Base-by-base conservation (phyloP, 2,888 invertebrate genomes). In the Syrista parreyssii region DNA sequence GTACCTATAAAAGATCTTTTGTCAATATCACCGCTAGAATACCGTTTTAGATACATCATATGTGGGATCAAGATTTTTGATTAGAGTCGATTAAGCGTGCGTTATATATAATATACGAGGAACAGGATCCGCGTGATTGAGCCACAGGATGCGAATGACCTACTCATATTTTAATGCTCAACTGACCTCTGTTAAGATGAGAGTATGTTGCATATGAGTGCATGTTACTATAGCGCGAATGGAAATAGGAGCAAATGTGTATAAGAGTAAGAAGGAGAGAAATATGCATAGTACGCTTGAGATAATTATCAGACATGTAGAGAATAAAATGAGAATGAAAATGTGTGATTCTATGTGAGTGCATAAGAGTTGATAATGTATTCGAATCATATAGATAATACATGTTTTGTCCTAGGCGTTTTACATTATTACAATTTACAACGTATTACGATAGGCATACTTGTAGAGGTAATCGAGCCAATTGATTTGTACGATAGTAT, bases 351-450 rank as follows among this genome's bases (percentile, higher is more conserved):
- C 55, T 1, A 55, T 55, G 55, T 55, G 23, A 23, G 15, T 23
- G 55, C 55, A 55, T 55, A 55, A 55, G 55, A 55, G 1, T 55
- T 23, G 23, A 55, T 55, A 55, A 23, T 6, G 55, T 55, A 55
- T 55, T 55, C 74, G 79, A 68, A 76, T 76, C 79, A 69, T 35
- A 79, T 79, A 79, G 78, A 33, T 79, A 75, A 80, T 80, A 79
- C 77, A 82, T 79, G 83, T 82, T 77, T 79, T 76, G 83, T 79
- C 79, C 75, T 76, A 81, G 81, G 73, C 79, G 84, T 78, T 83
- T 78, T 77, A 78, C 34, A 68, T 73, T 68, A 68, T 72, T 68
- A 76, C 71, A 74, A 75, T 78, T 74, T 78, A 76, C 75, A 77
- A 33, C 69, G 79, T 69, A 31, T 40, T 55, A 55, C 55, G 55